Base-by-base conservation (phyloP, 1,140 invertebrate genomes). In the Chrysoperla carnea region DNA sequence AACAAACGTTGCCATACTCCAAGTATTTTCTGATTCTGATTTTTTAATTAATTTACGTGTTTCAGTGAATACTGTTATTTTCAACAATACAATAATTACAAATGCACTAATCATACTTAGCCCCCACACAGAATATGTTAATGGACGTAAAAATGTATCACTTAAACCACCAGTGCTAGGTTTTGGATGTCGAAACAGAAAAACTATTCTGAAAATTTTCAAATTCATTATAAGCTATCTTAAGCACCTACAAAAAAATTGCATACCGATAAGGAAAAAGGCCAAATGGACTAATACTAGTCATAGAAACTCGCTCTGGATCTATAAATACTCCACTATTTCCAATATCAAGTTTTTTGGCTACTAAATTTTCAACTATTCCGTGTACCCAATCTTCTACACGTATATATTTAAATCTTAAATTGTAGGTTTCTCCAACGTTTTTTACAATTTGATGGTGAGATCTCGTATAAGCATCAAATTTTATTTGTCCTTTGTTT, bases 101-200 rank as follows among this genome's bases (percentile, higher is more conserved):
- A 55, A 31, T 6, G 55, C 52, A 17, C 65, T 50, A 1, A 52
- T 47, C 8, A 65, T 42, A 7, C 67, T 62, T 35, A 63, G 56
- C 7, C 65, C 55, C 75, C 75, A 78, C 13, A 76, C 69, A 12
- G 56, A 50, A 9, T 52, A 48, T 1, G 62, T 60, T 14, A 78
- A 64, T 0, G 75, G 73, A 28, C 68, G 60, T 0, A 70, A 57
- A 45, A 72, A 77, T 13, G 73, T 68, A 45, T 73, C 73, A 41
- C 64, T 48, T 76, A 58, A 12, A 67, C 64, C 49, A 61, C 68
- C 3, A 62, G 66, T 39, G 59, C n/a, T 33, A 6, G 8, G 50
- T 43, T 67, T 73, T 0, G 76, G 76, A 58, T 78, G 73, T 6
- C 73, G 66, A 45, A 79, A 73, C 31, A 79, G 70, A 46, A 79